Conservation (phyloP, 2,888 invertebrate genomes). For the Endotricha flammealis region DNA sequence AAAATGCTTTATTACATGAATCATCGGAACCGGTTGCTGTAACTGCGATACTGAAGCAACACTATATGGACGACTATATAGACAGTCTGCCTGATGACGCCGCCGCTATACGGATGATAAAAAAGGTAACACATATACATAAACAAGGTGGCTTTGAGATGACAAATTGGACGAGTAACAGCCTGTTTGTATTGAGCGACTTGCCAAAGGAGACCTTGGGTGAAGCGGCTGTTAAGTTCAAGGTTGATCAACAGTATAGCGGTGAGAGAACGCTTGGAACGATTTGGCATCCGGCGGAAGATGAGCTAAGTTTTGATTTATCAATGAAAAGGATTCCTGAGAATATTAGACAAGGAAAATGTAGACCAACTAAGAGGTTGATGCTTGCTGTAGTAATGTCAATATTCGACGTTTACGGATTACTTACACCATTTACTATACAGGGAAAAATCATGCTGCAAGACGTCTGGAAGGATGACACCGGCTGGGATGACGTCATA, state of each 20-base stretch:
- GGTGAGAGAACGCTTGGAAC: slow-evolving; percentile 7
- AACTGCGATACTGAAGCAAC: slow-evolving; percentile 14
- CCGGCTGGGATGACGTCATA: background rate
- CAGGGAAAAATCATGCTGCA: slow-evolving; percentile 3
- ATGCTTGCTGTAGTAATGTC: slow-evolving; percentile 3
- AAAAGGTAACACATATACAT: slow-evolving; percentile 8
- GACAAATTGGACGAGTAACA: background rate
- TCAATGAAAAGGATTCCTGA: slow-evolving; percentile 3
- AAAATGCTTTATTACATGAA: slow-evolving; percentile 17
- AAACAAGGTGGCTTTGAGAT: slow-evolving; percentile 10
- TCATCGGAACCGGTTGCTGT: slow-evolving; percentile 15
- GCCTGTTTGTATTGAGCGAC: background rate
- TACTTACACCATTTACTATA: slow-evolving; percentile 5
- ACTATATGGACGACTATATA: slow-evolving; percentile 26
- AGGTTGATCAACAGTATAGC: background rate
- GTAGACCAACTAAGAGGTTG: slow-evolving; percentile 1
- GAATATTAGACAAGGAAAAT: background rate
- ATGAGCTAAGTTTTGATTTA: slow-evolving; percentile 5
- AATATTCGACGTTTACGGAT: slow-evolving; percentile 7
- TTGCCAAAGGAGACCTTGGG: background rate
- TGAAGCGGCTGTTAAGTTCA: background rate
- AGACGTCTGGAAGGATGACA: background rate
- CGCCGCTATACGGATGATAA: slow-evolving; percentile 5
- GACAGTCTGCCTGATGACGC: slow-evolving; percentile 12
- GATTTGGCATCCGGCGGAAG: slow-evolving; percentile 3